Base-by-base conservation (phyloP, 2,888 invertebrate species). In the Aspidiotus destructor region DNA sequence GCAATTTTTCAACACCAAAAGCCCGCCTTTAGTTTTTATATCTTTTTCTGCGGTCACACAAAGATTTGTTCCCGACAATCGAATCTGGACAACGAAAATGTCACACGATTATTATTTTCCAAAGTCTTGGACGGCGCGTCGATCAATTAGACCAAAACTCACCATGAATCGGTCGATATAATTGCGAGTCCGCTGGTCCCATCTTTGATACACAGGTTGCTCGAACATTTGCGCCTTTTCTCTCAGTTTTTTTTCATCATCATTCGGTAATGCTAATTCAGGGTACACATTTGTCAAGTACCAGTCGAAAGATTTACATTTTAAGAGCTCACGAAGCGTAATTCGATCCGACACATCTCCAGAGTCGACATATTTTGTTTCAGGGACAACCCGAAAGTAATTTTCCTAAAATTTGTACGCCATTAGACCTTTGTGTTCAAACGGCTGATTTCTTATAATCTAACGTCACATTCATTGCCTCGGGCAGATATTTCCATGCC, bases 261-360 rank as follows among this genome's bases (percentile, higher is more conserved):
- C 83, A 8, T 84, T 83, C 0, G 87, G 88, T 11, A 84, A 76
- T 65, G 84, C 82, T 62, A 92, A 75, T 76, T 91, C 89, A 0
- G 92, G 92, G 77, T 94, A 94, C 5, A 95, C 81, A 71, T 85
- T 86, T 65, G 88, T 85, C 72, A 95, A 77, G 75, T 92, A 95
- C 94, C 94, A 95, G 69, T 86, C 82, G 77, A 95, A 95, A 40
- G 86, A 81, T 72, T 88, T 84, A 78, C 95, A 95, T 10, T 86
- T 79, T 0, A 94, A 79, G n/a, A 79, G 80, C 73, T 88, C 80
- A 0, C 94, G 82, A 8, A 98, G 78, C 41, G 82, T 80, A 10
- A 85, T 73, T 62, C 96, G 82, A 0, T 88, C 86, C 0, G 85
- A 82, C 17, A 98, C 81, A 76, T 97, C 89, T 0, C 97, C 98